phyloP scores from a whole-genome alignment of 2,113 vertebrate species.

The Jacana jacana region DNA sequence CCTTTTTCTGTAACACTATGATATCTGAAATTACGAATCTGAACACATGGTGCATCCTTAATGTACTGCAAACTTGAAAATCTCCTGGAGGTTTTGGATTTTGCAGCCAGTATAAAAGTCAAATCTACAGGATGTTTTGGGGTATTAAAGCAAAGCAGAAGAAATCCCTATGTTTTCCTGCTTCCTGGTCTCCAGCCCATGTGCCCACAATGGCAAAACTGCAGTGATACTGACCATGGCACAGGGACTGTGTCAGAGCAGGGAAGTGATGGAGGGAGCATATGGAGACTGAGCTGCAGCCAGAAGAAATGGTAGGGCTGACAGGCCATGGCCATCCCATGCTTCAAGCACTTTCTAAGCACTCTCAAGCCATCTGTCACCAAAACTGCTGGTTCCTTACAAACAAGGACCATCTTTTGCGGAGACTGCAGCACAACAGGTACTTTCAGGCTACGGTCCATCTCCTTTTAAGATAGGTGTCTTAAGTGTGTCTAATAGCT shows the following conservation, averaged over 20 bases:
- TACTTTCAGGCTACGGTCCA: neutral
- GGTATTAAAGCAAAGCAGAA: neutral
- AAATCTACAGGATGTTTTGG: neutral
- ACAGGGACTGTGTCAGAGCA: neutral
- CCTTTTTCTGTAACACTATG: neutral
- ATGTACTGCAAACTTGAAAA: neutral
- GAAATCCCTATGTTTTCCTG: neutral
- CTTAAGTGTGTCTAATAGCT: neutral
- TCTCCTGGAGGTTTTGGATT: neutral
- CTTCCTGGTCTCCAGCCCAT: neutral
- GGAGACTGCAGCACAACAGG: neutral
- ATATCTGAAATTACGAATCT: neutral
- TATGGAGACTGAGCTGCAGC: neutral
- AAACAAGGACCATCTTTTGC: neutral
- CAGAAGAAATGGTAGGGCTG: neutral
- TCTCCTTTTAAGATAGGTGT: neutral
- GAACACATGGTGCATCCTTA: neutral
- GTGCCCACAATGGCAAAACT: neutral
- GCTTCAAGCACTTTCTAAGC: neutral
- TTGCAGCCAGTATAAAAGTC: neutral
- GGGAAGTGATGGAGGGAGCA: neutral
- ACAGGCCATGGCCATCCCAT: fast-evolving
- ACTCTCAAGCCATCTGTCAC: neutral
- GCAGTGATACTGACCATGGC: fast-evolving
- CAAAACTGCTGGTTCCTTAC: neutral